Evolutionary conservation across 2,888 invertebrate genomes (phyloP).

Genomic region (Tipula vernalis): DNA sequence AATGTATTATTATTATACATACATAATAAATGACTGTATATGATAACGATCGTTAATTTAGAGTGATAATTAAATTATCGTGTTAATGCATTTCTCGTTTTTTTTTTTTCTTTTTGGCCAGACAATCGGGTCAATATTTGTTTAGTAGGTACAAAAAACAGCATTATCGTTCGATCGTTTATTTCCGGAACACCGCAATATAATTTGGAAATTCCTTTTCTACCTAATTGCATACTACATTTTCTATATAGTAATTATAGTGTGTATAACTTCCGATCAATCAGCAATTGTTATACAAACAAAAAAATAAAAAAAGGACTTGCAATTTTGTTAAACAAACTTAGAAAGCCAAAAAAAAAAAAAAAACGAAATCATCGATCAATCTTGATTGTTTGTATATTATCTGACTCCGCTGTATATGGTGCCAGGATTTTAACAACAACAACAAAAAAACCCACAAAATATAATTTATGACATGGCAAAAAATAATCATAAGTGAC

Average conservation of each 20-base stretch:
- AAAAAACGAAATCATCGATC: conserved; percentile 8
- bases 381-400: background rate
- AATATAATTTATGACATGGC: background rate
- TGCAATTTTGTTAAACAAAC: conserved; percentile 7
- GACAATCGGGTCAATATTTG: background rate
- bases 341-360: background rate
- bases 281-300: background rate
- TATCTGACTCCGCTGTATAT: background rate
- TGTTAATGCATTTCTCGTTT: background rate
- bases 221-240: background rate
- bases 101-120: background rate
- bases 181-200: background rate
- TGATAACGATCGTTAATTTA: background rate
- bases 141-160: background rate
- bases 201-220: background rate
- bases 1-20: background rate
- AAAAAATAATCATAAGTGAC: background rate
- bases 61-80: background rate
- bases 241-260: background rate
- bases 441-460: background rate
- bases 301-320: background rate
- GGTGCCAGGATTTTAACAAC: background rate
- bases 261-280: background rate
- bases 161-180: background rate
- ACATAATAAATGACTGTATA: background rate